phyloP scores from a whole-genome alignment of 2,888 invertebrate species.

The Rhaphigaster nebulosa region DNA sequence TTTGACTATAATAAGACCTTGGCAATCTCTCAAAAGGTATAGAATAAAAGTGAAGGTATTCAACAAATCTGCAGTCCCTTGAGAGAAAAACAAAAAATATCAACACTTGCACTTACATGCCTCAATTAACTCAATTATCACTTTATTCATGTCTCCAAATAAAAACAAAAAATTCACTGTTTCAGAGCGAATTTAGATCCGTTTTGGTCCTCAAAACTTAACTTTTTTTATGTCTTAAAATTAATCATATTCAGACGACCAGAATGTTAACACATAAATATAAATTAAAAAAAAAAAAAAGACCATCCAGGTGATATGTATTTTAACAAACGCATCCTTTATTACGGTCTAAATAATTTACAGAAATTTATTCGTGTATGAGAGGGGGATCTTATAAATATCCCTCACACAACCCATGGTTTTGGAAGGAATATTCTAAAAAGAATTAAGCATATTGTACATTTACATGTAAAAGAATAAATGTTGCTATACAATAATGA shows the following conservation, averaged over 20 bases:
- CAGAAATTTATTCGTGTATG: conserved; percentile 55
- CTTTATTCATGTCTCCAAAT: neutral
- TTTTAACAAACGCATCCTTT: conserved; percentile 57
- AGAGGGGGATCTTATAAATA: conserved; percentile 43
- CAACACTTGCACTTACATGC: neutral
- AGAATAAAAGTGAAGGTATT: conserved; percentile 32
- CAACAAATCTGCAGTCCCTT: conserved; percentile 7
- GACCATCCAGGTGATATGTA: conserved; percentile 26
- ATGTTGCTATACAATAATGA: conserved; percentile 39
- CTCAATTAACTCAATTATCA: neutral
- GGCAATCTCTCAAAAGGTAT: conserved; percentile 49
- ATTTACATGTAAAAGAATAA: conserved; percentile 11
- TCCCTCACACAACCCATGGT: neutral
- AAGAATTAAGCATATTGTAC: neutral
- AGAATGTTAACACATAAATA: conserved; percentile 10
- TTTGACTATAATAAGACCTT: conserved; percentile 46
- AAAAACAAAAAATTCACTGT: conserved; percentile 35
- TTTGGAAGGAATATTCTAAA: conserved; percentile 27
- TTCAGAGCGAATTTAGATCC: neutral
- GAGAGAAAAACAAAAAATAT: conserved; percentile 1
- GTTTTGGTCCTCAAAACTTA: neutral
- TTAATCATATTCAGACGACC: neutral
- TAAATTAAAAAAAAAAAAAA: neutral
- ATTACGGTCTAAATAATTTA: conserved; percentile 57
- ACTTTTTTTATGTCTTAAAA: neutral